Percentiles rank a stretch among this genome's conserved stretches.
These are phyloP conservation scores for Salminus brasiliensis DNA, from an alignment of 2,113 vertebrate genomes.

Conservation along the genomic window DNA sequence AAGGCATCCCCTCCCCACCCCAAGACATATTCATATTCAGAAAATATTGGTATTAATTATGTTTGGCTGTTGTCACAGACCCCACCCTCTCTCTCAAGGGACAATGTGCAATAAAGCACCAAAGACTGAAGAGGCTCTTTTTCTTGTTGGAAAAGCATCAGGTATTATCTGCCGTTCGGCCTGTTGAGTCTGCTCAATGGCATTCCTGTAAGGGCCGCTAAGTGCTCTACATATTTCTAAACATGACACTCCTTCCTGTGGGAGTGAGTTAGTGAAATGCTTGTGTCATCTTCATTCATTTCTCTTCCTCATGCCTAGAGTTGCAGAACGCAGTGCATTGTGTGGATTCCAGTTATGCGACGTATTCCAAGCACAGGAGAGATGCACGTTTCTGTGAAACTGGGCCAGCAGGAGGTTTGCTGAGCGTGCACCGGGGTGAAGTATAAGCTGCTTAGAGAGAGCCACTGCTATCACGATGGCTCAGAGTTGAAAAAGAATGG, in stretches of 20 bases:
- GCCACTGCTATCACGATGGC: not conserved
- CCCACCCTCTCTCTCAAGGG: not conserved
- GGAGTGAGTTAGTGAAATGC: not conserved
- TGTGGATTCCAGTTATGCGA: not conserved
- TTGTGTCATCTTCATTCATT: not conserved
- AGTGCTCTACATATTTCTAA: not conserved
- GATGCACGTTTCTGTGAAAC: not conserved
- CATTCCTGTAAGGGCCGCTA: slow-evolving; percentile 1
- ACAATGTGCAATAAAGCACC: slow-evolving; percentile 13
- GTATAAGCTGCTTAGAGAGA: not conserved
- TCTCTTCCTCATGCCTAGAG: not conserved
- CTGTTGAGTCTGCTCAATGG: slow-evolving; percentile 27
- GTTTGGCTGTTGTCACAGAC: not conserved
- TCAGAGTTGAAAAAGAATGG: not conserved
- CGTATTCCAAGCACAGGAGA: not conserved
- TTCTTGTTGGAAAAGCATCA: not conserved
- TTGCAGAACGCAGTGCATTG: not conserved
- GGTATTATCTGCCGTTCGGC: slow-evolving; percentile 22
- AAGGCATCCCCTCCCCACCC: not conserved
- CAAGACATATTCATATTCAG: not conserved
- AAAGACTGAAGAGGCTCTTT: not conserved
- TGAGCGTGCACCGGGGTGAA: not conserved
- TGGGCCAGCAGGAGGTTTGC: not conserved
- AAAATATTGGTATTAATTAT: not conserved
- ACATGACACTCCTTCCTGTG: not conserved